phyloP scores from a whole-genome alignment of 2,888 invertebrate species.

The Parasteatoda lunata region DNA sequence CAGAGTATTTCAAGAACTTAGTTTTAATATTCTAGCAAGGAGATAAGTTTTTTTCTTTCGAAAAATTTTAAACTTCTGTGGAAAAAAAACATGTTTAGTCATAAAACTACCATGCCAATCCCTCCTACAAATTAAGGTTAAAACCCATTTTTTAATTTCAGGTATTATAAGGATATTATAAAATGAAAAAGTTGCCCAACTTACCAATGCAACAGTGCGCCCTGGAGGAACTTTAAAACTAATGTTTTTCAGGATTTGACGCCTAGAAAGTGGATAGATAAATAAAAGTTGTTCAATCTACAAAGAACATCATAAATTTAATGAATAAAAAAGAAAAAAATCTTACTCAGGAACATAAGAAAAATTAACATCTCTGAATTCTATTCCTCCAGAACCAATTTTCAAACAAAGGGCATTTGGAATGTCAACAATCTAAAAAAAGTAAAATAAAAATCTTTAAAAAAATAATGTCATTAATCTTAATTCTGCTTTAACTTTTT shows the following conservation, averaged over 20 bases:
- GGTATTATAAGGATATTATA: neutral
- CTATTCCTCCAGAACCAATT: conserved; percentile 81
- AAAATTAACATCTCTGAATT: conserved; percentile 93
- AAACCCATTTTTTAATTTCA: neutral
- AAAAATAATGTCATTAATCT: too few species aligned
- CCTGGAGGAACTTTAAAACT: conserved; percentile 88
- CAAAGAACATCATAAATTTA: neutral
- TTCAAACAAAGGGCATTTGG: conserved; percentile 84
- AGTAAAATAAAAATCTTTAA: neutral
- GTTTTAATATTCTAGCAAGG: too few species aligned
- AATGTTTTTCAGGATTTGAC: conserved; percentile 83
- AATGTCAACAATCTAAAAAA: conserved; percentile 79
- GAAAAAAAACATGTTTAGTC: too few species aligned
- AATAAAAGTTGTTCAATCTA: neutral
- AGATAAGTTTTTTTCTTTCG: too few species aligned
- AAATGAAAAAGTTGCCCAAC: conserved; percentile 33
- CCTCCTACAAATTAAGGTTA: too few species aligned
- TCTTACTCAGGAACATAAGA: conserved; percentile 85
- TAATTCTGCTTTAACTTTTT: too few species aligned
- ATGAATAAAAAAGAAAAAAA: neutral
- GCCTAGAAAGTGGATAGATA: conserved; percentile 70
- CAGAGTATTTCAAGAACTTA: too few species aligned
- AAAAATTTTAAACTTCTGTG: too few species aligned
- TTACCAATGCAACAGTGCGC: conserved; percentile 81
- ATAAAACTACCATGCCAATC: too few species aligned